Percentiles rank a stretch among this genome's conserved stretches.
phyloP scores from a whole-genome alignment of 2,113 vertebrate genomes.

The Arvicanthis niloticus region DNA sequence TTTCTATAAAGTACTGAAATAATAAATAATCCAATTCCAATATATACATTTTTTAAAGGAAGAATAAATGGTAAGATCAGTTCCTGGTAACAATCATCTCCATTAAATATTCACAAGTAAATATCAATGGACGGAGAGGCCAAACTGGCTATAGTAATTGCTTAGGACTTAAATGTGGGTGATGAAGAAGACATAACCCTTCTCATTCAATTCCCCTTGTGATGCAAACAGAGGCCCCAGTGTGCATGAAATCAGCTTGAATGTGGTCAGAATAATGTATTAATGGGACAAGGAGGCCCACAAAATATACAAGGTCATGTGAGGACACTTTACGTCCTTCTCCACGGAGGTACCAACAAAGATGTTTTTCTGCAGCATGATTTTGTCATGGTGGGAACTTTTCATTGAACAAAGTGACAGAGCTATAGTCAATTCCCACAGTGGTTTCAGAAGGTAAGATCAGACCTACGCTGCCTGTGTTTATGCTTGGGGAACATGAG shows the following conservation, averaged over 20 bases:
- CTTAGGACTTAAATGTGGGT: not conserved
- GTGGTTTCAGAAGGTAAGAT: not conserved
- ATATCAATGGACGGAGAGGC: not conserved
- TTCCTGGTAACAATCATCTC: not conserved
- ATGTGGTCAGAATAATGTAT: not conserved
- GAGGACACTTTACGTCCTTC: not conserved
- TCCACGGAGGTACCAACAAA: not conserved
- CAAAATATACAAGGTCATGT: not conserved
- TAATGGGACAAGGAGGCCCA: not conserved
- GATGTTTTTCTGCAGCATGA: not conserved
- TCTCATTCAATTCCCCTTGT: not conserved
- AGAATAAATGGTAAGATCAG: not conserved
- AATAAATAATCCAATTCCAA: not conserved
- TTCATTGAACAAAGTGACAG: not conserved
- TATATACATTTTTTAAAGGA: not conserved
- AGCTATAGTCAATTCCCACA: not conserved
- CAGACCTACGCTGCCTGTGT: not conserved
- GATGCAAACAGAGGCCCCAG: not conserved
- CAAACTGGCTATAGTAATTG: not conserved
- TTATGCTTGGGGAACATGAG: not conserved
- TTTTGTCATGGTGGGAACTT: not conserved
- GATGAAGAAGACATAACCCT: not conserved
- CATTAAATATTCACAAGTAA: constrained; percentile 41
- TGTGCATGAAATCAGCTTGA: not conserved
- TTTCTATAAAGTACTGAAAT: not conserved